Percentiles rank a stretch among this genome's conserved stretches.
phyloP scores from a whole-genome alignment of 2,113 vertebrate genomes.

The Ictalurus furcatus region DNA sequence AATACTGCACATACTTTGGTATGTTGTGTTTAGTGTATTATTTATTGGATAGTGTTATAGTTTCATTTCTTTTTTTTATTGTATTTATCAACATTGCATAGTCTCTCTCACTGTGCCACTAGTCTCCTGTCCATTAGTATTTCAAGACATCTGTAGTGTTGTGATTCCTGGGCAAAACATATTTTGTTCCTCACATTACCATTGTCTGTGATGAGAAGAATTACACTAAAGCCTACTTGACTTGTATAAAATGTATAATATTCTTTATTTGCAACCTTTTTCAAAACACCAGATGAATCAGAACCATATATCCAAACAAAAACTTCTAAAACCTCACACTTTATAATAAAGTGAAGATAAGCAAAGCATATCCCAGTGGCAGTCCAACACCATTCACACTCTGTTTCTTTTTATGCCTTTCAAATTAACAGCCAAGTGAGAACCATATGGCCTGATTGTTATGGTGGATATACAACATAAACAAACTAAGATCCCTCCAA shows the following conservation, averaged over 20 bases:
- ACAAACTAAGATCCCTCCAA: slow-evolving; percentile 38
- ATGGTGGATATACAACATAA: neutral
- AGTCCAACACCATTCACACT: neutral
- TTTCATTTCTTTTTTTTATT: neutral
- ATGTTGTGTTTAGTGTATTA: neutral
- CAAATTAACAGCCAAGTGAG: slow-evolving; percentile 8
- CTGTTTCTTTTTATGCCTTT: slow-evolving; percentile 5
- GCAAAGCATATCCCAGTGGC: slow-evolving; percentile 35
- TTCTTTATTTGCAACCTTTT: neutral
- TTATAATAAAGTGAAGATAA: slow-evolving; percentile 12
- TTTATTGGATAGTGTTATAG: neutral
- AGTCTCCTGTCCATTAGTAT: neutral
- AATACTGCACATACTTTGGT: neutral
- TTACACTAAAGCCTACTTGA: neutral
- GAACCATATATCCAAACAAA: neutral
- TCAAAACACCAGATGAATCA: neutral
- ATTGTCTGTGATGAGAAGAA: neutral
- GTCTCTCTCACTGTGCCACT: neutral
- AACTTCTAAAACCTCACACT: neutral
- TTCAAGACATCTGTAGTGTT: neutral
- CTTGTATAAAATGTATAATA: neutral
- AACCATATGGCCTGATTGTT: neutral
- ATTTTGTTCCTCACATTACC: neutral
- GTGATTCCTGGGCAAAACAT: neutral
- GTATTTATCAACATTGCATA: neutral